These are phyloP conservation scores for Eupithecia subumbrata DNA, from an alignment of 2,888 invertebrate species.

Conservation along the genomic window DNA sequence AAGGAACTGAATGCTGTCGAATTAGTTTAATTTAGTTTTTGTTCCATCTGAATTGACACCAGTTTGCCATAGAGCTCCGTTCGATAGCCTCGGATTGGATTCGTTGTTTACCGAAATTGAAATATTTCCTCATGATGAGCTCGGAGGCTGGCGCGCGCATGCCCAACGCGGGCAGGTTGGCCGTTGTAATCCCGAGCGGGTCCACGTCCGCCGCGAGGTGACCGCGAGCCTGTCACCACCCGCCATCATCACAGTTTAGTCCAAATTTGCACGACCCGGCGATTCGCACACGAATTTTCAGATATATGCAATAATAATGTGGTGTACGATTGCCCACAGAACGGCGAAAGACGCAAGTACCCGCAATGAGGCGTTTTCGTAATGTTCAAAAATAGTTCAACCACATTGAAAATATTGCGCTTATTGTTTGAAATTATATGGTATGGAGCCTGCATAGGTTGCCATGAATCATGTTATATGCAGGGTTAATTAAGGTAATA, in stretches of 20 bases:
- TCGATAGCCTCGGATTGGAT: slow-evolving; percentile 20
- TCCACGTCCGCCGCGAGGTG: slow-evolving; percentile 97
- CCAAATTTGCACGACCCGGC: slow-evolving; percentile 61
- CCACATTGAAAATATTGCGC: no score
- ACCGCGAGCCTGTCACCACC: slow-evolving; percentile 91
- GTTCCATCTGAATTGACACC: slow-evolving; percentile 26
- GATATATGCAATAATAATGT: no score
- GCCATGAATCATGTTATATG: no score
- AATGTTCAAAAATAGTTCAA: no score
- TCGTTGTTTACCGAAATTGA: slow-evolving; percentile 80
- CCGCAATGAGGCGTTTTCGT: no score
- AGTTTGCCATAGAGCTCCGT: background rate
- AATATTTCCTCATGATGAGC: slow-evolving; percentile 85
- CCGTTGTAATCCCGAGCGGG: slow-evolving; percentile 95
- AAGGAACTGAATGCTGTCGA: no score
- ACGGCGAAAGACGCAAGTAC: background rate
- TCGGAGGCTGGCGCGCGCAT: slow-evolving; percentile 80
- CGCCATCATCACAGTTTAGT: slow-evolving; percentile 71
- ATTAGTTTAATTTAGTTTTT: slow-evolving; percentile 59
- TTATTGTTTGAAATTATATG: no score
- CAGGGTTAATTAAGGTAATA: no score
- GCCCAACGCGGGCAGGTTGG: slow-evolving; percentile 84
- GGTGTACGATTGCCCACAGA: no score
- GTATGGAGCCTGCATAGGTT: no score
- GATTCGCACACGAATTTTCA: slow-evolving; percentile 36